Percentiles rank a stretch among this genome's conserved stretches.
These are phyloP conservation scores for rat (Rattus norvegicus) DNA, from an alignment of 2,113 vertebrate species.

Conservation along the genomic window DNA sequence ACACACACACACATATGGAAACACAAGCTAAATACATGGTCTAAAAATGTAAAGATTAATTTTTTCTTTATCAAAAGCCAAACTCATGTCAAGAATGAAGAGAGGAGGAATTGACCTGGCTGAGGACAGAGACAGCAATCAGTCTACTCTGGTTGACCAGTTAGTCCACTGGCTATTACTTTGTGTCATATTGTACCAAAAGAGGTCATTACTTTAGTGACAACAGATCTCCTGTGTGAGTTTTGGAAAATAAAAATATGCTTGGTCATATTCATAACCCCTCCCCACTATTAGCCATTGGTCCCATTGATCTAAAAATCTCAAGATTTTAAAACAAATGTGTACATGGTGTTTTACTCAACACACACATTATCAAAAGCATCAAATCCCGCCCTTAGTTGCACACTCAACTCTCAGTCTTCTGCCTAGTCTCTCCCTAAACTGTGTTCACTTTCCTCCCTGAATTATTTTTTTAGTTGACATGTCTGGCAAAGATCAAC, in stretches of 20 bases:
- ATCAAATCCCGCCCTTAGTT: neutral
- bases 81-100: constrained; percentile 32
- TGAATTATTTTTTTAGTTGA: neutral
- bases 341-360: neutral
- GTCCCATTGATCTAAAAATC: neutral
- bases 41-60: neutral
- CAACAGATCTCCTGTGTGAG: neutral
- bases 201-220: neutral
- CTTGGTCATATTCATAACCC: neutral
- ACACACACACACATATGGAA: neutral
- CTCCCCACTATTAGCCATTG: neutral
- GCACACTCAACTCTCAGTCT: neutral
- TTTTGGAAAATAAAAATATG: constrained; percentile 14
- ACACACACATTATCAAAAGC: constrained; percentile 26
- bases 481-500: neutral
- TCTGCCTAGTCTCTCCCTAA: neutral
- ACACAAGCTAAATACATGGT: neutral
- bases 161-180: neutral
- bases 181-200: neutral
- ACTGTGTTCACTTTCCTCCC: neutral
- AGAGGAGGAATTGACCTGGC: neutral
- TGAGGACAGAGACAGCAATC: neutral
- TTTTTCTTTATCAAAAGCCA: constrained; percentile 22
- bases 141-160: neutral
- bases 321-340: constrained; percentile 23